Percentiles rank a stretch among this genome's conserved stretches.
phyloP scores from a whole-genome alignment of 1,140 invertebrate genomes.

The Atta texana region DNA sequence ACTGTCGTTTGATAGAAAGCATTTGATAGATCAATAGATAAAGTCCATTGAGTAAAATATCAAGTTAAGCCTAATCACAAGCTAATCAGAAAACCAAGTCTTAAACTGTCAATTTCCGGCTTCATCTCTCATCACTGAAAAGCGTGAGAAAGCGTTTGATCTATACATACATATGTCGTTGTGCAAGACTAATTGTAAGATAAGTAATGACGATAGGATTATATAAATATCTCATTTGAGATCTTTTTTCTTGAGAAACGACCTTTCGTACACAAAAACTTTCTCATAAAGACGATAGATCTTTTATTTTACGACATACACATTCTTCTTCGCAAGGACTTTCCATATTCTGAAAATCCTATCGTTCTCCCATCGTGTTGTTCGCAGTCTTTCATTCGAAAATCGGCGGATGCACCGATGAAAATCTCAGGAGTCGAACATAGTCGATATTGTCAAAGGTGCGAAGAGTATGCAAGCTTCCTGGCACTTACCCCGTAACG shows the following conservation, averaged over 20 bases:
- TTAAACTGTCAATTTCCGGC: no score
- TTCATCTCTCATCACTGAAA: no score
- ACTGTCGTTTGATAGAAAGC: no score
- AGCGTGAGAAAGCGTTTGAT: no score
- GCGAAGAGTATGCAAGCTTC: slow-evolving; percentile 14
- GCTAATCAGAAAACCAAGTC: no score
- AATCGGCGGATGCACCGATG: slow-evolving; percentile 56
- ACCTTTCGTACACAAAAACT: not conserved
- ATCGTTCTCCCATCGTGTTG: not conserved
- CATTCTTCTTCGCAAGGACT: not conserved
- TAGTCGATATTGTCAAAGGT: slow-evolving; percentile 70
- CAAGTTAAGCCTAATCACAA: no score
- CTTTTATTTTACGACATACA: not conserved
- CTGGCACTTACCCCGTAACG: slow-evolving; percentile 12
- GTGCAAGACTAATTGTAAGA: not conserved
- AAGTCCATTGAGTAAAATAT: no score
- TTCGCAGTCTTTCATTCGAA: slow-evolving; percentile 25
- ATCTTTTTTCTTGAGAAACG: not conserved
- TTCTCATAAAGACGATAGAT: not conserved
- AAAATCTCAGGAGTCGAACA: slow-evolving; percentile 70
- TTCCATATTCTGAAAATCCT: not conserved
- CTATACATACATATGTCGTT: no score
- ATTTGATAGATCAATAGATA: no score
- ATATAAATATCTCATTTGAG: not conserved
- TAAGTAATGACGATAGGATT: slow-evolving; percentile 5